Base-by-base conservation (phyloP, 1,140 invertebrate species). In the Phocides pigmalion region DNA sequence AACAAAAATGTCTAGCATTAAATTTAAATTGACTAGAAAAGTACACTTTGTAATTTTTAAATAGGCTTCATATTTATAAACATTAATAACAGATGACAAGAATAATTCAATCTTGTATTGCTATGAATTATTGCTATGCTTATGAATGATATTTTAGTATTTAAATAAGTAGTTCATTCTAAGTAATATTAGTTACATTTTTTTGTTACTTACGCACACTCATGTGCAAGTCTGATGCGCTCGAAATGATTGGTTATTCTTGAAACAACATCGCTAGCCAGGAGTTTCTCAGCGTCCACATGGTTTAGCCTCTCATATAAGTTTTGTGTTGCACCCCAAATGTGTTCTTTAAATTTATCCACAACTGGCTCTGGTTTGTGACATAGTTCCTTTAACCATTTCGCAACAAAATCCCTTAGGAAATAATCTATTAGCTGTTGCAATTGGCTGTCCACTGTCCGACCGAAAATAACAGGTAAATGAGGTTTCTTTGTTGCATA, bases 191-290 rank as follows among this genome's bases (percentile, higher is more conserved):
- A n/a, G n/a, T n/a, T n/a, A n/a, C n/a, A n/a, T n/a, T n/a, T n/a
- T n/a, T n/a, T n/a, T n/a, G 32, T n/a, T 78, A 94, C 94, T 94
- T 92, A 96, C 96, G 94, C 95, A 76, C 94, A 93, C 76, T 94
- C 93, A 82, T 95, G 94, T 12, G 96, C 94, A 76, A 96, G 93
- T 72, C 96, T 93, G 42, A 98, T 96, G 78, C 96, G 95, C 82
- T 97, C 96, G 91, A 98, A 96, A 93, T 98, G 97, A 64, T 94
- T 93, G 22, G 96, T 96, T 5, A 98, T 94, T 83, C 94, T 95
- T 41, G 93, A 94, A 2, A 97, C 94, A 85, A 98, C 95, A 88
- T 96, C 96, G 78, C 94, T 95, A 3, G 97, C 96, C 37, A 98
- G 93, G 15, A 98, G 91, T 85, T 96, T 96, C 44, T 97, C 95